Percentiles rank a stretch among this genome's conserved stretches.
phyloP scores from a whole-genome alignment of 1,140 invertebrate species.

The Drosophila baimaii region DNA sequence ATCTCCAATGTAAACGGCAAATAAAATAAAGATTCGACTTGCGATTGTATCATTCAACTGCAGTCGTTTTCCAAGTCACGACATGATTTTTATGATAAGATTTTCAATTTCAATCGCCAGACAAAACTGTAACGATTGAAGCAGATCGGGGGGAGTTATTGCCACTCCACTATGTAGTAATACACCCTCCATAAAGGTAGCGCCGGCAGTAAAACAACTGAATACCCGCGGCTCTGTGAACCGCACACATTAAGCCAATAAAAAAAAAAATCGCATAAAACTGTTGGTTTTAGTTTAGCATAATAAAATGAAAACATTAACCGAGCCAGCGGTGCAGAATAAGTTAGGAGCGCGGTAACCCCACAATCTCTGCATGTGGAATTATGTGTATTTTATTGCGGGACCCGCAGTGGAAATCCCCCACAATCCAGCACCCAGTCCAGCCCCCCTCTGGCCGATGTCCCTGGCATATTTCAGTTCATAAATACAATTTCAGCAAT shows the following conservation, averaged over 20 bases:
- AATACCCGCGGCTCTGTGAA: constrained; percentile 17
- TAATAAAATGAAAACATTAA: constrained; percentile 73
- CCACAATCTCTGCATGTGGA: constrained; percentile 19
- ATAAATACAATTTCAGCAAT: constrained; percentile 64
- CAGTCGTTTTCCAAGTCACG: constrained; percentile 41
- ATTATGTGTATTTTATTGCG: constrained; percentile 69
- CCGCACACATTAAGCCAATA: constrained; percentile 58
- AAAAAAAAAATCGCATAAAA: constrained; percentile 62
- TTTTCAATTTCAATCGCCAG: constrained; percentile 70
- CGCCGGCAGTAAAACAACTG: constrained; percentile 49
- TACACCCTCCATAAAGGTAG: constrained; percentile 15
- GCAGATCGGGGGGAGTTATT: constrained; percentile 6
- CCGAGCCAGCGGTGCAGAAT: constrained; percentile 23
- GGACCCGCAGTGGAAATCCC: constrained; percentile 24
- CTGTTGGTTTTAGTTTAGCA: constrained; percentile 68
- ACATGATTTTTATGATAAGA: constrained; percentile 67
- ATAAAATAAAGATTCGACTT: constrained; percentile 55
- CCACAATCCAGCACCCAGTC: not conserved
- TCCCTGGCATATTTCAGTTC: constrained; percentile 49
- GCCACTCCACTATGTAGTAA: not conserved
- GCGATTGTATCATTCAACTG: constrained; percentile 35
- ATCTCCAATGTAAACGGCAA: constrained; percentile 59
- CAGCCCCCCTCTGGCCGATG: constrained; percentile 7
- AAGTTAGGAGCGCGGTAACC: constrained; percentile 10
- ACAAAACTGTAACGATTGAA: constrained; percentile 41